Conservation (phyloP, 2,113 vertebrate genomes). For the Canis aureus region DNA sequence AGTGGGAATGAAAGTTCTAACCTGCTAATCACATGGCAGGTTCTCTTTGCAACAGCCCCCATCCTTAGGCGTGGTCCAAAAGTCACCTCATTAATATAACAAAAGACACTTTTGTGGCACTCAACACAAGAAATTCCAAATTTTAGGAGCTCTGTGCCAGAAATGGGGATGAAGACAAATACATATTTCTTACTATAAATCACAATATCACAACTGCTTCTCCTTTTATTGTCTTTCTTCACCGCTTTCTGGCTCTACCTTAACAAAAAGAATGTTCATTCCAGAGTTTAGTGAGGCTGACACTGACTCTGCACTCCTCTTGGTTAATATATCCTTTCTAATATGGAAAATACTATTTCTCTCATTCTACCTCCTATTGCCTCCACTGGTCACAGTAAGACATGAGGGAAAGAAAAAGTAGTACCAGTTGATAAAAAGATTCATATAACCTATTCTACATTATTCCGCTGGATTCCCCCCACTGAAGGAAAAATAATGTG, state of each 20-base stretch:
- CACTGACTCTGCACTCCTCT: not conserved
- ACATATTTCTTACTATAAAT: not conserved
- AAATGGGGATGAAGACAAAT: not conserved
- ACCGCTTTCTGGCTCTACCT: not conserved
- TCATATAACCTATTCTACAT: not conserved
- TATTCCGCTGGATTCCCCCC: not conserved
- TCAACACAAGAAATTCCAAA: not conserved
- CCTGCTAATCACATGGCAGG: not conserved
- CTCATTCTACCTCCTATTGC: not conserved
- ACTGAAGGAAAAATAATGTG: not conserved
- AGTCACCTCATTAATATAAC: not conserved
- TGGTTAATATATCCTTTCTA: not conserved
- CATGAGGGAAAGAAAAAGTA: not conserved
- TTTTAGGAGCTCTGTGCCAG: not conserved
- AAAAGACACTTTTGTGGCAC: not conserved
- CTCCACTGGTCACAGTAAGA: not conserved
- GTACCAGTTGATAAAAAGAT: not conserved
- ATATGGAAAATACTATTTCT: not conserved
- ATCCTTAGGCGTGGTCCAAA: not conserved
- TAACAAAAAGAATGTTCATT: not conserved
- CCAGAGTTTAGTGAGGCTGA: not conserved
- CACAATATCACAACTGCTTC: not conserved
- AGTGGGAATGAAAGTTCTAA: not conserved
- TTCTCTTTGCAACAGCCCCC: not conserved
- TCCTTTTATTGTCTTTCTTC: not conserved